Percentiles rank a stretch among this genome's conserved stretches.
These are phyloP conservation scores for Eupeodes corollae DNA, from an alignment of 1,140 invertebrate genomes.

Conservation along the genomic window DNA sequence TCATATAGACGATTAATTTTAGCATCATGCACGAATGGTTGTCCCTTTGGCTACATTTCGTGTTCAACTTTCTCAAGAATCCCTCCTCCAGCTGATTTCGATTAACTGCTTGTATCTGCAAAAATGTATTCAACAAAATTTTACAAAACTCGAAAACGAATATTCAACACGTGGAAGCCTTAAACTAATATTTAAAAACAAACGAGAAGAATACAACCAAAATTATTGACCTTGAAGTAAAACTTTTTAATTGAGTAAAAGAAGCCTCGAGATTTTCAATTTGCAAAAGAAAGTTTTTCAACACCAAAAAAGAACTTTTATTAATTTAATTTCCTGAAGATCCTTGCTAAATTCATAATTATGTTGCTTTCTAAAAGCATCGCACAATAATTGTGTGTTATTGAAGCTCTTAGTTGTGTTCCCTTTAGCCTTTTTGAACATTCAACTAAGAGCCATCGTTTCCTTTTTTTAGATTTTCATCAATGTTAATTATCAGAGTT, in stretches of 20 bases:
- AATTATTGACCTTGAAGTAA: background rate
- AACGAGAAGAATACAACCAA: background rate
- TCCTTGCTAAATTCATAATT: too few species aligned
- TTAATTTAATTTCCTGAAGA: too few species aligned
- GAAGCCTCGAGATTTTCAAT: background rate
- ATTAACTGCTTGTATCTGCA: constrained; percentile 24
- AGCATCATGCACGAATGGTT: constrained; percentile 67
- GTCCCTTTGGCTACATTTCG: constrained; percentile 61
- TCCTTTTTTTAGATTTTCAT: too few species aligned
- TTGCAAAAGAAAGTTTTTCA: background rate
- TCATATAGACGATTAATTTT: constrained; percentile 68
- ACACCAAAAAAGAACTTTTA: background rate
- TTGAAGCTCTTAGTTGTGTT: too few species aligned
- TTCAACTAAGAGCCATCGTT: too few species aligned
- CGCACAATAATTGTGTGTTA: too few species aligned
- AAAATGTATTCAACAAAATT: background rate
- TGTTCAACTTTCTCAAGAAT: constrained; percentile 57
- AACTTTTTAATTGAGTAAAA: background rate
- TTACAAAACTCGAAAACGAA: background rate
- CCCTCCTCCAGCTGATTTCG: constrained; percentile 48
- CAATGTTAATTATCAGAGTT: too few species aligned
- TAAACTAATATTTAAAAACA: background rate
- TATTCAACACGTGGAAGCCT: background rate
- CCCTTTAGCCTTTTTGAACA: too few species aligned
- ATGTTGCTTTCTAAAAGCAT: too few species aligned